phyloP scores from a whole-genome alignment of 1,140 invertebrate genomes.

The Hestina assimilis region DNA sequence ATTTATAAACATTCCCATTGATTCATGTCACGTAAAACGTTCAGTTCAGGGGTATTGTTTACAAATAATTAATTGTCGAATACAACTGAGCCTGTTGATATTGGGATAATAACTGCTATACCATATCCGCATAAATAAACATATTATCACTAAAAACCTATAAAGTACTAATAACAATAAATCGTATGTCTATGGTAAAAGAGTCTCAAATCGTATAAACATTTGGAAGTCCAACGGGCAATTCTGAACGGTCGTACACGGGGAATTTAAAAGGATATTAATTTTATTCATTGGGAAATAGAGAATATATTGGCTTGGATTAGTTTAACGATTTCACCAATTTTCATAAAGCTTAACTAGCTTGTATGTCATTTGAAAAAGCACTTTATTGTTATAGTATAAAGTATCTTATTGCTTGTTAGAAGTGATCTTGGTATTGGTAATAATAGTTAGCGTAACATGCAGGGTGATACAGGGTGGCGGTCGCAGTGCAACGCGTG shows the following conservation, averaged over 20 bases:
- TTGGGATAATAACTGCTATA: conserved; percentile 68
- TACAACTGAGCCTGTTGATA: conserved; percentile 69
- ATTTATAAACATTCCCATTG: conserved; percentile 8
- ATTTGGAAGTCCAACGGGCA: conserved; percentile 5
- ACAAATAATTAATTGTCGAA: conserved; percentile 75
- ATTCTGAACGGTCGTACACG: conserved; percentile 51
- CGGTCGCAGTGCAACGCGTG: conserved; percentile 65
- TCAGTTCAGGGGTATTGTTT: conserved; percentile 53
- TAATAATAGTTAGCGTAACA: conserved; percentile 25
- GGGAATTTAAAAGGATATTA: conserved; percentile 66
- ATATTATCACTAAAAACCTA: conserved; percentile 27
- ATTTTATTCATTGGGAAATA: conserved; percentile 74
- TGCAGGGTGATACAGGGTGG: conserved; percentile 61
- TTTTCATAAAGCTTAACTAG: conserved; percentile 26
- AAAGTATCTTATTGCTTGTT: conserved; percentile 28
- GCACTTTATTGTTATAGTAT: conserved; percentile 7
- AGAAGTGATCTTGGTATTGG: conserved; percentile 15
- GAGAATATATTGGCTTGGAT: conserved; percentile 74
- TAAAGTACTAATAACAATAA: conserved; percentile 17
- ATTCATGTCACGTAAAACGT: conserved; percentile 38
- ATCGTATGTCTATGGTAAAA: conserved; percentile 27
- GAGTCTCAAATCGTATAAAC: conserved; percentile 22
- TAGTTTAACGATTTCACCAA: conserved; percentile 59
- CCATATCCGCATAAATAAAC: conserved; percentile 59
- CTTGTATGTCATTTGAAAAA: conserved; percentile 12